Base-by-base conservation (phyloP, 2,888 invertebrate species). In the Trichopria drosophilae region DNA sequence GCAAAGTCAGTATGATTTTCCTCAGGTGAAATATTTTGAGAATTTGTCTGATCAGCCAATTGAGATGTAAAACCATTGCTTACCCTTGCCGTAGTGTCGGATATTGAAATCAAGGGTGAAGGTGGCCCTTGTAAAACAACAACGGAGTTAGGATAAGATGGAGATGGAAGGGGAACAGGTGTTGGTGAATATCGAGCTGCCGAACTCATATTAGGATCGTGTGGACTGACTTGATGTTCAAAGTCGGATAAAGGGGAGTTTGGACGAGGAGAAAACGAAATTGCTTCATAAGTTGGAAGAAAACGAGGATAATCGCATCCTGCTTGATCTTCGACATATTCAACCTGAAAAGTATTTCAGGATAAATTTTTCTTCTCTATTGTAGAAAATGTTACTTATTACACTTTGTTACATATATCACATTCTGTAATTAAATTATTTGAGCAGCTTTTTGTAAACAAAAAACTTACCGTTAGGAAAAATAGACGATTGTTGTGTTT, bases 171-270 rank as follows among this genome's bases (percentile, higher is more conserved):
- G 29, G 72, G 73, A 26, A 74, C 75, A 3, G 74, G 74, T 13
- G 75, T 75, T 0, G 82, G 82, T 56, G 84, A 84, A 64, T 85
- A 85, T 66, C 83, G 79, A 31, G 80, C 81, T 15, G 78, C 78
- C 23, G 81, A 81, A 68, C 81, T 80, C 76, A 82, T 78, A 64
- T 81, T 83, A 7, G 75, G 75, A 51, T 75, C 75, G 44, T 73
- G 62, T 3, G 74, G 73, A 59, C 75, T 75, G 20, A 75, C 75
- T 6, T 70, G 66, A 53, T 75, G 72, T 47, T 75, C 73, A 44
- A 73, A 75, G 24, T 75, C 75, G 0, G 72, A 75, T 9, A 73
- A 62, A 9, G 75, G 75, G 12, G 75, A 75, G 3, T 69, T 58
- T 3, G 73, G 62, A 47, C 71, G 60, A 0, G 74, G 68, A 4